phyloP scores from a whole-genome alignment of 2,888 invertebrate species.

The Crioceris asparagi region DNA sequence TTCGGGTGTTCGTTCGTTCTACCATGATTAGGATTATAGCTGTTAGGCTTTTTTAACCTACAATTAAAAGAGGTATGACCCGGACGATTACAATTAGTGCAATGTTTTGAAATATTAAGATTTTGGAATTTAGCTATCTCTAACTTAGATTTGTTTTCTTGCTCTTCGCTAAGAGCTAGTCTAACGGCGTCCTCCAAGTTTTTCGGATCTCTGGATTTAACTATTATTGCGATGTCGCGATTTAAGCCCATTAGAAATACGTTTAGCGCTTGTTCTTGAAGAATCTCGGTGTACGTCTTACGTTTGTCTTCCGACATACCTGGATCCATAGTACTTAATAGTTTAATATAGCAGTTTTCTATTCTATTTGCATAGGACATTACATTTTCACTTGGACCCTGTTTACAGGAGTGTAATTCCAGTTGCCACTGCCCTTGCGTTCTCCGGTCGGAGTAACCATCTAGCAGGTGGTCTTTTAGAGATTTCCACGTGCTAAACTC shows the following conservation, averaged over 20 bases:
- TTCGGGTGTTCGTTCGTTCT: too few species aligned
- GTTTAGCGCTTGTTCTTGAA: constrained; percentile 9
- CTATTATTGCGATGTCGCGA: constrained; percentile 9
- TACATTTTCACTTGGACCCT: constrained; percentile 20
- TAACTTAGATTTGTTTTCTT: constrained; percentile 12
- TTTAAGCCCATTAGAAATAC: constrained; percentile 12
- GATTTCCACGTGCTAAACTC: constrained; percentile 16
- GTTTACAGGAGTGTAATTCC: constrained; percentile 23
- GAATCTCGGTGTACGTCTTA: constrained; percentile 1
- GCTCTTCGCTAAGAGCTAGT: constrained; percentile 12
- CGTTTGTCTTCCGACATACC: background rate
- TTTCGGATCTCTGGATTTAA: constrained; percentile 11
- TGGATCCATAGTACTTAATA: constrained; percentile 17
- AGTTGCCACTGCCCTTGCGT: constrained; percentile 24
- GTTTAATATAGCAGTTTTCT: constrained; percentile 24
- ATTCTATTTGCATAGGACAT: constrained; percentile 22
- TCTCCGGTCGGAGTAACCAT: constrained; percentile 20
- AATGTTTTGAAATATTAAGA: constrained; percentile 9
- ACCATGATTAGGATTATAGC: too few species aligned
- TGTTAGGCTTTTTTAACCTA: constrained; percentile 2
- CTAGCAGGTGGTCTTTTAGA: constrained; percentile 10
- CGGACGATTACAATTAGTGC: constrained; percentile 9
- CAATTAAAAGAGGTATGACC: constrained; percentile 11
- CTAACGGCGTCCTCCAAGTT: constrained; percentile 13
- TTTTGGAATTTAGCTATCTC: constrained; percentile 14